phyloP scores from a whole-genome alignment of 2,113 vertebrate species.

The Bungarus multicinctus region DNA sequence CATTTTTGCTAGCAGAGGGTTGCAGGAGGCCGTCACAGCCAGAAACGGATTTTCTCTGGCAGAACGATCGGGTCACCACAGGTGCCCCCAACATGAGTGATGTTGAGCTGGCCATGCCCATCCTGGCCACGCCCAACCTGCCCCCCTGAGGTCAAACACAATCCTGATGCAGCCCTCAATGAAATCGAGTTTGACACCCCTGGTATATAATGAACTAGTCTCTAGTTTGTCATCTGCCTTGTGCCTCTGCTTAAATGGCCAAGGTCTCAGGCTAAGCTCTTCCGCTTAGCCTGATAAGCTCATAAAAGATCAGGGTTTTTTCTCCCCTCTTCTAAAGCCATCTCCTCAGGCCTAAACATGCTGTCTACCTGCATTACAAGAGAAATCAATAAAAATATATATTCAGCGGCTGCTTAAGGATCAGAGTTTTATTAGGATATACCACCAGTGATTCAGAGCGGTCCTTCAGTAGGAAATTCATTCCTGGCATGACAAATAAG shows the following conservation, averaged over 20 bases:
- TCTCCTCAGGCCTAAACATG: not conserved
- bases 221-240: not conserved
- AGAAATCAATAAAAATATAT: not conserved
- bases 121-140: no score
- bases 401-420: slow-evolving; percentile 26
- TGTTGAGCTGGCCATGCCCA: no score
- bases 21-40: no score
- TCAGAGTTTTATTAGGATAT: not conserved
- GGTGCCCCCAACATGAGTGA: no score
- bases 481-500: slow-evolving; percentile 27
- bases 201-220: not conserved
- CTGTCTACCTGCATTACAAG: not conserved
- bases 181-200: no score
- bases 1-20: no score
- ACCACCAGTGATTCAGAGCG: slow-evolving; percentile 13
- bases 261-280: not conserved
- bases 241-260: not conserved
- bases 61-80: no score
- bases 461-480: slow-evolving; percentile 4
- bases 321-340: not conserved
- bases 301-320: not conserved
- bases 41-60: no score
- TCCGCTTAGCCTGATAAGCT: not conserved
- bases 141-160: no score
- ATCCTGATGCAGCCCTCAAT: no score